Base-by-base conservation (phyloP, 2,888 invertebrate species). In the Anticlea derivata region DNA sequence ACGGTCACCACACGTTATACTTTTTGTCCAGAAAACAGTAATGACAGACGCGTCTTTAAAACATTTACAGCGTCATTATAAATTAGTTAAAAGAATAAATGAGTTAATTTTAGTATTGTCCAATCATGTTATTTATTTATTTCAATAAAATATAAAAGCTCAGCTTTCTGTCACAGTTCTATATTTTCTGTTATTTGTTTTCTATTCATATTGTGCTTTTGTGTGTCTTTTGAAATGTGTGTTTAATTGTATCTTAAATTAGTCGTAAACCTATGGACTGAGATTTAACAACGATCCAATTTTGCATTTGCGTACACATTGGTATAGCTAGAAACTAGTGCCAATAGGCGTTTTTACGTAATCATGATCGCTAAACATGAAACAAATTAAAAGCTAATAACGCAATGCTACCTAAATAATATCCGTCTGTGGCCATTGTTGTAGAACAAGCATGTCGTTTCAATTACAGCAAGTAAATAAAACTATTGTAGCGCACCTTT, bases 381-480 rank as follows among this genome's bases (percentile, higher is more conserved):
- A 37, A 37, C 23, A 24, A 33, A 23, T 7, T 12, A 37, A 80
- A 33, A 30, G 40, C 5, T 27, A 40, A 40, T 27, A 71, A 71
- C 63, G 70, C 62, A 75, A 68, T 50, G 64, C 66, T 38, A 38
- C 37, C 40, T 66, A 67, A 73, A 73, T 68, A 74, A 60, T 64
- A 70, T 67, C 69, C 64, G 65, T 68, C 70, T 56, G 58, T 24
- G 67, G 53, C 68, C 65, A 80, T 78, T 80, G 79, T 81, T 66
- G 62, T 61, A 60, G 64, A 68, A 80, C 74, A 70, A 77, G 70
- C 81, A 75, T 84, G 73, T 73, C 78, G 73, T 81, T 83, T 78
- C 83, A 86, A 86, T 86, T 85, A 85, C 70, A 54, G 66, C 70
- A 71, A 69, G 65, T 68, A 70, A 75, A 74, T 76, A 74, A 46